phyloP scores from a whole-genome alignment of 2,113 vertebrate genomes.

The Polypterus bichir region DNA sequence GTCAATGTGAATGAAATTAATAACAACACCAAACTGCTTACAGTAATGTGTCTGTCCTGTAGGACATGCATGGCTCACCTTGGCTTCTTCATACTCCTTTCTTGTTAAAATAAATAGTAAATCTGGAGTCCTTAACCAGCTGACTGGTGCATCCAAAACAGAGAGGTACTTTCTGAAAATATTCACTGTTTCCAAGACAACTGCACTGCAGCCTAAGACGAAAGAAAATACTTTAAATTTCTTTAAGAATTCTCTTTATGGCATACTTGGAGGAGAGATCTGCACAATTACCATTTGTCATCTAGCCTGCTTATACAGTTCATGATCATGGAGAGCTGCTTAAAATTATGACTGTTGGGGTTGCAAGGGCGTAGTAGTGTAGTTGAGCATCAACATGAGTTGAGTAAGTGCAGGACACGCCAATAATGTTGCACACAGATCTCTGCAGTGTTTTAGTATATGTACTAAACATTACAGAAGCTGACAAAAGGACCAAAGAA shows the following conservation, averaged over 20 bases:
- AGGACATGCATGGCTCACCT: conserved; percentile 48
- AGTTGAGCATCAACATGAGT: no score
- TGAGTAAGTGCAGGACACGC: no score
- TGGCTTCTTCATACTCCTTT: conserved; percentile 58
- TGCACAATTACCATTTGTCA: neutral
- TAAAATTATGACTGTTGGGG: no score
- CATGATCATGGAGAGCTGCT: neutral
- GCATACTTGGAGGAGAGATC: neutral
- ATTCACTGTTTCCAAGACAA: conserved; percentile 63
- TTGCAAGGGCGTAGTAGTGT: no score
- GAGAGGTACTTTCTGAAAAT: conserved; percentile 76
- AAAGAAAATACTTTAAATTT: conserved; percentile 6
- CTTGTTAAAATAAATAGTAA: conserved; percentile 53
- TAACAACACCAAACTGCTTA: no score
- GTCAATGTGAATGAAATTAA: no score
- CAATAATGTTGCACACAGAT: no score
- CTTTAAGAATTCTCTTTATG: no score
- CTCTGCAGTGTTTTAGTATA: no score
- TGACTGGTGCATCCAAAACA: conserved; percentile 69
- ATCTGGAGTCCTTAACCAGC: conserved; percentile 48
- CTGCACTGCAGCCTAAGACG: conserved; percentile 54
- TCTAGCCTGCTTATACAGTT: neutral
- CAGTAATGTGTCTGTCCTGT: neutral
- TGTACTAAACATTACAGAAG: no score
- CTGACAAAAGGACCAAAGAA: no score